Evolutionary conservation across 1,140 invertebrate genomes (phyloP), one percentile per base, ranked within the genome.

Genomic region (Cotesia glomerata): DNA sequence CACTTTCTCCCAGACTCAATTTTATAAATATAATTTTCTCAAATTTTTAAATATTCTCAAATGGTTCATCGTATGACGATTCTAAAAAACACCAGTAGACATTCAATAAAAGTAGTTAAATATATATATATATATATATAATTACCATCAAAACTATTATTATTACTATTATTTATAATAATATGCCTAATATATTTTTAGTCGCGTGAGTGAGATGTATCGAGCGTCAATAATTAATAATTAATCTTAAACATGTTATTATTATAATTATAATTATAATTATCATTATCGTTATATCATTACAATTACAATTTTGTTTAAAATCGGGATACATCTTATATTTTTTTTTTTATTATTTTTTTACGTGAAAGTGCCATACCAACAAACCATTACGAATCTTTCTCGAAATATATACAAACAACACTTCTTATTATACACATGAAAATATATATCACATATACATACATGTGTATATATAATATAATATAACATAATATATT

Each of bases 371-470:
- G 68, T 80, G 79, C 72, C 79, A 75, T 76, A 69, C 81, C 78
- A 77, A 77, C 74, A 79, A 77, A 82, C 77, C 79, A 80, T 78
- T 76, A 80, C 76, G 76, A 81, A 26, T 80, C 80, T 80, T 73
- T 76, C 61, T 71, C 79, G 80, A 86, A 81, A 83, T 86, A 86
- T 87, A 86, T 87, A 87, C 84, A 87, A 86, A 85, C 84, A 87
- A 86, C 84, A 85, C 83, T 77, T 84, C 74, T 79, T 82, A 81
- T 82, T 85, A 84, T 86, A 84, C 85, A 85, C 79, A 85, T 81
- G 77, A 82, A 80, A 82, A 85, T 81, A 84, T 84, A 84, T 80
- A 79, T 81, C n/a, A 18, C 8, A 79, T 79, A 77, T 79, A 76
- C 78, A 76, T 78, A 73, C 72, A 74, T 74, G 75, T 51, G 13